These are phyloP conservation scores for Agrochola lychnidis DNA, from an alignment of 2,888 invertebrate species.

Conservation along the genomic window DNA sequence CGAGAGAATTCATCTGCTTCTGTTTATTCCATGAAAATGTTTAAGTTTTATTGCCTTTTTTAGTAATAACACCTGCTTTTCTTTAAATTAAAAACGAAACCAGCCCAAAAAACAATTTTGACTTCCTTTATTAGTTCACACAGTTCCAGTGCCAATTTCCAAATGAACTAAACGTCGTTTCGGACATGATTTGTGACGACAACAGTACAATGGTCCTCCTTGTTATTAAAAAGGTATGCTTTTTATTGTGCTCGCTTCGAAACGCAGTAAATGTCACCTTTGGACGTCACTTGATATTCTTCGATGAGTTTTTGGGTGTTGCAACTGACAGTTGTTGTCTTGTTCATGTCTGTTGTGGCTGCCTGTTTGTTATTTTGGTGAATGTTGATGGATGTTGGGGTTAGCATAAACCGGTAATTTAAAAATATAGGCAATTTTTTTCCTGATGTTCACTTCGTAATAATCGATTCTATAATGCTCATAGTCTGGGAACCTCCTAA, in stretches of 20 bases:
- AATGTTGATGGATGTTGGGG: slow-evolving; percentile 3
- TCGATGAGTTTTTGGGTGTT: slow-evolving; percentile 60
- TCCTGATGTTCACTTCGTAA: not conserved
- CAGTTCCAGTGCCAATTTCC: slow-evolving; percentile 48
- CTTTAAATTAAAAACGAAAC: slow-evolving; percentile 31
- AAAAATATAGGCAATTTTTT: not conserved
- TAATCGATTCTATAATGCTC: not conserved
- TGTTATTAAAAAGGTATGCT: slow-evolving; percentile 66
- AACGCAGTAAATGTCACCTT: slow-evolving; percentile 66
- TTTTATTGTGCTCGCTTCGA: slow-evolving; percentile 58
- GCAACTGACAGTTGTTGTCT: slow-evolving; percentile 60
- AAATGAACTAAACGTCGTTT: slow-evolving; percentile 58
- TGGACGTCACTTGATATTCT: slow-evolving; percentile 47
- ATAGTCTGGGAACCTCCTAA: not conserved
- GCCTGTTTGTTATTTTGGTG: slow-evolving; percentile 21
- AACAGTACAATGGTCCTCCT: slow-evolving; percentile 60
- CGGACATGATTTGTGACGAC: slow-evolving; percentile 66
- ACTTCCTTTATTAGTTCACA: slow-evolving; percentile 52
- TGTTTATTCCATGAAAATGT: not conserved
- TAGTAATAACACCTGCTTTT: not conserved
- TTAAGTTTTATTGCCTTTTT: not conserved
- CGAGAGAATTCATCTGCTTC: not conserved
- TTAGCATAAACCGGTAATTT: not conserved
- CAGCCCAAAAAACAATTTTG: slow-evolving; percentile 26
- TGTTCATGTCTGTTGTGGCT: slow-evolving; percentile 60